Percentiles rank a stretch among this genome's conserved stretches.
Evolutionary conservation across 64 coral and sea anemone genomes (phyloP).

Genomic region (Montipora efflorescens): DNA sequence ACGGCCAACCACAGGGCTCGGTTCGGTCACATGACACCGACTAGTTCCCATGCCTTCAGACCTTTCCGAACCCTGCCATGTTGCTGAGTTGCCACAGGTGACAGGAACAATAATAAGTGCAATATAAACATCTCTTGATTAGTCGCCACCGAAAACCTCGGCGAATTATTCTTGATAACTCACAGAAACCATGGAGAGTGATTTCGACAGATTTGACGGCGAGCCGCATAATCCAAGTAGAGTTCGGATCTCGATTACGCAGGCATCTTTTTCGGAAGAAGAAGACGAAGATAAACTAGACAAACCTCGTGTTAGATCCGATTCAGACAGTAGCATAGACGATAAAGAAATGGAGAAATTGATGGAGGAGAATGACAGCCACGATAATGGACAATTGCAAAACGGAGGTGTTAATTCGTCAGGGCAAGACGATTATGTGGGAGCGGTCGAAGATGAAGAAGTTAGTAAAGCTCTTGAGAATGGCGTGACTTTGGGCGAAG

Average conservation of each 20-base stretch:
- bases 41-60: background rate
- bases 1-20: too few relatives aligned
- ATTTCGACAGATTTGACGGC: constrained; percentile 3
- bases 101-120: constrained; percentile 18
- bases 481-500: constrained; percentile 59
- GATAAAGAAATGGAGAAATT: constrained; percentile 50
- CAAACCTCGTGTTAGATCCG: background rate
- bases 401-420: background rate
- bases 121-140: constrained; percentile 37
- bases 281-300: constrained; percentile 3
- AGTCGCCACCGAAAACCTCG: background rate
- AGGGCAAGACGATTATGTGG: background rate
- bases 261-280: constrained; percentile 38
- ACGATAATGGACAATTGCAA: constrained; percentile 67
- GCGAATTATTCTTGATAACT: constrained; percentile 20
- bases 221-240: constrained; percentile 37
- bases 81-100: constrained; percentile 33
- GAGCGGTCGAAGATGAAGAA: constrained; percentile 33
- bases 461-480: constrained; percentile 69
- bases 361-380: constrained; percentile 8
- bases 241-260: constrained; percentile 23
- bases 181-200: constrained; percentile 55
- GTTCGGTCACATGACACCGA: too few relatives aligned
- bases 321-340: constrained; percentile 46
- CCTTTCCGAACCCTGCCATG: background rate